These are phyloP conservation scores for Mimachlamys varia DNA, from an alignment of 2,888 invertebrate species.

Conservation along the genomic window DNA sequence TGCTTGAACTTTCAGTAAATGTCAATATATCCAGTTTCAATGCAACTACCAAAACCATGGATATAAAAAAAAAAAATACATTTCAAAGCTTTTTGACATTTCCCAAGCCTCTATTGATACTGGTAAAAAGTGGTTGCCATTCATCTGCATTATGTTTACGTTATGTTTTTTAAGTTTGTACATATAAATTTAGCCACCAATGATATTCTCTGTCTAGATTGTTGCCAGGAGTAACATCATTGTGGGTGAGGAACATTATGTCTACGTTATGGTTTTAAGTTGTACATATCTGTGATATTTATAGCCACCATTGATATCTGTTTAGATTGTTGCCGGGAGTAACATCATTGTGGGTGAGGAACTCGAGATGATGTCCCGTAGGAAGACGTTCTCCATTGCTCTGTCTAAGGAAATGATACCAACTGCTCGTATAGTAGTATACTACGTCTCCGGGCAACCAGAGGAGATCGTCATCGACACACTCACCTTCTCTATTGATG, in stretches of 20 bases:
- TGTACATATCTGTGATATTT: too few species aligned
- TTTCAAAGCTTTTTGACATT: too few species aligned
- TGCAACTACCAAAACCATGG: too few species aligned
- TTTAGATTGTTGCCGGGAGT: constrained; percentile 92
- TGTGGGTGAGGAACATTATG: constrained; percentile 91
- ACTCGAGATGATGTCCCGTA: constrained; percentile 87
- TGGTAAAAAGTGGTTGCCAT: too few species aligned
- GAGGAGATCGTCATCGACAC: constrained; percentile 95
- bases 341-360: constrained; percentile 93
- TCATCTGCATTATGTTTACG: too few species aligned
- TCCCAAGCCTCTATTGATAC: too few species aligned
- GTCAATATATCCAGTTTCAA: too few species aligned
- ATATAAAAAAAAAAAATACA: too few species aligned
- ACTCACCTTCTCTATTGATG: constrained; percentile 97
- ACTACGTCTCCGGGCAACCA: constrained; percentile 88
- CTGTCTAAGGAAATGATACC: constrained; percentile 88
- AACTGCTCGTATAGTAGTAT: constrained; percentile 93
- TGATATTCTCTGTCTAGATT: constrained; percentile 82
- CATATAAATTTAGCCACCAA: too few species aligned
- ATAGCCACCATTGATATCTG: neutral
- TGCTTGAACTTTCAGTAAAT: too few species aligned
- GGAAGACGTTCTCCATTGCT: constrained; percentile 83
- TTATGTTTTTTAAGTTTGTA: too few species aligned
- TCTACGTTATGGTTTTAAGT: too few species aligned
- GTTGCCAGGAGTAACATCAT: constrained; percentile 96